phyloP scores from a whole-genome alignment of 2,888 invertebrate species.

The Balanococcus diminutus region DNA sequence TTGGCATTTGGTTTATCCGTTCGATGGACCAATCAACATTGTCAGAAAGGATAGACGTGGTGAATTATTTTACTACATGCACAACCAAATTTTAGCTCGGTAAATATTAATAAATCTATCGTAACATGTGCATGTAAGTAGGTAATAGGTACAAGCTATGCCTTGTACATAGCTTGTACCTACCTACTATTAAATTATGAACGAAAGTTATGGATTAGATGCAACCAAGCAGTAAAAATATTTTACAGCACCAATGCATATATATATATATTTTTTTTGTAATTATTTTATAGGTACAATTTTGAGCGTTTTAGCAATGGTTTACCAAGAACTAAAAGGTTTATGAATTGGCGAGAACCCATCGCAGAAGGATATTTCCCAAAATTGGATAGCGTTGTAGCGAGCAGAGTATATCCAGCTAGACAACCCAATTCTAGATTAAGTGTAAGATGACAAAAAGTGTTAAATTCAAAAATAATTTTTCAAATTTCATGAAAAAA shows the following conservation, averaged over 20 bases:
- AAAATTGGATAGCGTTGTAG: constrained; percentile 78
- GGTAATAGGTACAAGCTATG: too few relatives aligned
- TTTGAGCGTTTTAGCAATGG: constrained; percentile 76
- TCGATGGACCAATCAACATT: constrained; percentile 69
- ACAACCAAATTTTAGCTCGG: constrained; percentile 73
- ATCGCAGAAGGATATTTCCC: constrained; percentile 83
- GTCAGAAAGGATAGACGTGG: constrained; percentile 78
- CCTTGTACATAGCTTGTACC: too few relatives aligned
- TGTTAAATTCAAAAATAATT: neutral
- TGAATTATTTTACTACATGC: constrained; percentile 82
- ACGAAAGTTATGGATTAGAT: too few relatives aligned
- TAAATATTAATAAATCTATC: constrained; percentile 58
- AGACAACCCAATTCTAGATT: constrained; percentile 61
- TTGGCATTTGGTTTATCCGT: constrained; percentile 88
- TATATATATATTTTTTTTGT: neutral
- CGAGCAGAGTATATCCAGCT: constrained; percentile 77
- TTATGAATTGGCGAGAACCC: constrained; percentile 72
- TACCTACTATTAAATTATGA: neutral
- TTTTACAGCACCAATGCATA: too few relatives aligned
- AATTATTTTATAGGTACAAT: constrained; percentile 69
- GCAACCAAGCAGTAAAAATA: too few relatives aligned
- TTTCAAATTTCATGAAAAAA: too few relatives aligned
- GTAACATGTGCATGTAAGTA: too few relatives aligned
- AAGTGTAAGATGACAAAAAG: constrained; percentile 56
- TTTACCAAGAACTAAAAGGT: constrained; percentile 69